Conservation (phyloP, 2,797 vertebrate species). For the Liparis tanakae region DNA sequence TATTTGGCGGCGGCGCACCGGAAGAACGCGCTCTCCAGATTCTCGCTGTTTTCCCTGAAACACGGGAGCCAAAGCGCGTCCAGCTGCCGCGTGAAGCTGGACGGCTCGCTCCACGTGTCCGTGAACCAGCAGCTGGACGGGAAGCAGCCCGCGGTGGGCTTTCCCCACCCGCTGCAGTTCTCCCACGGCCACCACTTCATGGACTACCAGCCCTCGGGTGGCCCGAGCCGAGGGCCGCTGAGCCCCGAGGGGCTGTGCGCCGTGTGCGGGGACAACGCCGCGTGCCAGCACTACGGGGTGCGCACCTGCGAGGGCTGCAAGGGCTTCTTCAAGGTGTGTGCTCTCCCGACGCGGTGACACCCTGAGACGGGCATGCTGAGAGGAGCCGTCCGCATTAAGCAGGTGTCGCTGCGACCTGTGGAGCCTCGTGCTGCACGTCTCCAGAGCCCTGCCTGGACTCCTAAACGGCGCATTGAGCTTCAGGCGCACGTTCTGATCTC, state of each 20-base stretch:
- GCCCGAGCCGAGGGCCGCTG: conserved; percentile 84
- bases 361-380: not conserved
- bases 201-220: conserved; percentile 88
- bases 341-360: not conserved
- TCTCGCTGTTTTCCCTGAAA: conserved; percentile 94
- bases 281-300: conserved; percentile 97
- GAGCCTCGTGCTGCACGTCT: conserved; percentile 4
- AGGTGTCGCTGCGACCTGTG: not conserved
- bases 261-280: conserved; percentile 96
- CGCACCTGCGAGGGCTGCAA: conserved; percentile 97
- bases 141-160: conserved; percentile 87
- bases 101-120: conserved; percentile 89
- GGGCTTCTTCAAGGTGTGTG: conserved; percentile 93
- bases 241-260: conserved; percentile 93
- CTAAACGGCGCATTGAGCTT: conserved; percentile 46
- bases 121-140: conserved; percentile 88
- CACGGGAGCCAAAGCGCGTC: conserved; percentile 85
- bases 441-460: conserved; percentile 10
- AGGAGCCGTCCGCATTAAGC: not conserved
- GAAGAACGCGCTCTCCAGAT: conserved; percentile 90
- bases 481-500: conserved; percentile 60
- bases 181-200: conserved; percentile 89
- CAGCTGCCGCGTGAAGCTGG: conserved; percentile 93
- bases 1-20: conserved; percentile 91
- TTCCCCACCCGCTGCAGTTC: conserved; percentile 88